Evolutionary conservation across 1,140 invertebrate species (phyloP), one percentile per base, ranked within the genome.

Genomic region (Reticulitermes speratus): DNA sequence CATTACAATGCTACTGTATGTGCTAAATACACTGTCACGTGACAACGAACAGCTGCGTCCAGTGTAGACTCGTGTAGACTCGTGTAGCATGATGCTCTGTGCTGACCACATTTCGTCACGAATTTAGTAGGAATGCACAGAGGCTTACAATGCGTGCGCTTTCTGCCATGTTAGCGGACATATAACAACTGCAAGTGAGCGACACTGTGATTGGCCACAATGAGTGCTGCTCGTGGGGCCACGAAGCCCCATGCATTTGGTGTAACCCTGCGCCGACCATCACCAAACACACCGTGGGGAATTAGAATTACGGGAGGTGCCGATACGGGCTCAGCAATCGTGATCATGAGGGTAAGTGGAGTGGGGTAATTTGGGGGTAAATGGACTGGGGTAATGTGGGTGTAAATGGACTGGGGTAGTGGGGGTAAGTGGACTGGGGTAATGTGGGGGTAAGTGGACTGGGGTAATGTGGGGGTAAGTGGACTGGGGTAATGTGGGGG

Each of bases 381-480:
- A 25, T n/a, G 69, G 25, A n/a, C 69, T 30, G 25, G 25, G 30
- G 25, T 81, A n/a, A 3, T 30, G 25, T 30, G 30, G 25, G 25
- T 2, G 25, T 81, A 81, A 81, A 25, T 25, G 25, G 25, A 81
- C 69, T 25, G n/a, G n/a, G n/a, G n/a, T n/a, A n/a, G n/a, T n/a
- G n/a, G n/a, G n/a, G n/a, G n/a, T n/a, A n/a, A n/a, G n/a, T n/a
- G n/a, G n/a, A n/a, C n/a, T n/a, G n/a, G n/a, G n/a, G n/a, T n/a
- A n/a, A n/a, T n/a, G n/a, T n/a, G n/a, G n/a, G n/a, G n/a, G n/a
- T n/a, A n/a, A n/a, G n/a, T n/a, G n/a, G n/a, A n/a, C n/a, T n/a
- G n/a, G n/a, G n/a, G n/a, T n/a, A n/a, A n/a, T n/a, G n/a, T 97
- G 88, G 96, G 96, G 94, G 97, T 98, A 94, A 95, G 93, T 38